These are phyloP conservation scores for Natator depressus DNA, from an alignment of 2,113 vertebrate genomes.

Conservation along the genomic window DNA sequence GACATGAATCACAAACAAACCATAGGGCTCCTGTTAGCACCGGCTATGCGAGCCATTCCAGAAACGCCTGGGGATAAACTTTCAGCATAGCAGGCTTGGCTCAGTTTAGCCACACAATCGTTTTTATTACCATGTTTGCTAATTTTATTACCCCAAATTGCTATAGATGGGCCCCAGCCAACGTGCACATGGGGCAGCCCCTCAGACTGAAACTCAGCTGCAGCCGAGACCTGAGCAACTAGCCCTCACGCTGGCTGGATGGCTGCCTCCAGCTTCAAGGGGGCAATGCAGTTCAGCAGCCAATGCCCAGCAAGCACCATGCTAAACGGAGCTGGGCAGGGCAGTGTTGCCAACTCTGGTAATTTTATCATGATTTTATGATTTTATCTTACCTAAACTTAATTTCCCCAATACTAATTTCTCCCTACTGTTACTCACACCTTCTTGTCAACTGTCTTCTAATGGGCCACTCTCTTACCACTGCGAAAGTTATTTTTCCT, in stretches of 20 bases:
- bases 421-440: no score
- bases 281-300: background rate
- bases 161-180: background rate
- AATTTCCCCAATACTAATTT: no score
- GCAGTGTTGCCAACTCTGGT: background rate
- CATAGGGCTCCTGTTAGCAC: background rate
- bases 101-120: background rate
- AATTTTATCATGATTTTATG: background rate
- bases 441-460: no score
- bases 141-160: background rate
- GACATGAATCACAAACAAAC: background rate
- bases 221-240: background rate
- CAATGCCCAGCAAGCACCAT: background rate
- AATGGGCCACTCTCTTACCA: no score
- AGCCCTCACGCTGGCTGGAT: background rate
- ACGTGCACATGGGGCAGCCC: background rate
- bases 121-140: background rate
- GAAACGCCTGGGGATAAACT: background rate
- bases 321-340: background rate
- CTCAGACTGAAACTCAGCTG: background rate
- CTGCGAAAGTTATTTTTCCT: no score
- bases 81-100: background rate
- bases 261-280: background rate
- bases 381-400: no score
- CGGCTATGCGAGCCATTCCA: background rate